Conservation (phyloP, 2,888 invertebrate genomes). For the Tricholauxania praeusta region DNA sequence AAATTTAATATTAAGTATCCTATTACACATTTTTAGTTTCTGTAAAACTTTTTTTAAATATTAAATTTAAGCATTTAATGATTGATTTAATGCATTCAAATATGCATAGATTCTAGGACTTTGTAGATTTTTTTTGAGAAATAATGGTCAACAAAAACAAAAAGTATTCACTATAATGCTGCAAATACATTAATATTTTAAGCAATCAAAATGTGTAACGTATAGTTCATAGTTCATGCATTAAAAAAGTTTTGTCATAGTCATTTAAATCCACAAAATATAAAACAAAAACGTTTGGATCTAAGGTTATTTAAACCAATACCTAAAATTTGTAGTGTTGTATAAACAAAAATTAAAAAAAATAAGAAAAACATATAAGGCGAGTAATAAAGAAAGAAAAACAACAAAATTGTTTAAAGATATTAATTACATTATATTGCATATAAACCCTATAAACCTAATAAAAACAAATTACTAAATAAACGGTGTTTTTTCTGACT, state of each 20-base stretch:
- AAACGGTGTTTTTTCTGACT: neutral
- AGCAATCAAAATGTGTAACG: too few species aligned
- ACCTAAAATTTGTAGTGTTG: conserved; percentile 15
- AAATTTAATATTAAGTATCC: neutral
- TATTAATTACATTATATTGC: conserved; percentile 24
- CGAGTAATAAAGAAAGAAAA: neutral
- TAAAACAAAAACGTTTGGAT: neutral
- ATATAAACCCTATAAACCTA: conserved; percentile 25
- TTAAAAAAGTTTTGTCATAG: too few species aligned
- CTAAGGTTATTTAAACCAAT: neutral
- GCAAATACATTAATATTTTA: too few species aligned
- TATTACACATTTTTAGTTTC: neutral
- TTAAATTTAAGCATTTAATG: conserved; percentile 18
- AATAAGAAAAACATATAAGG: neutral
- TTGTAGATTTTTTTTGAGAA: conserved; percentile 7
- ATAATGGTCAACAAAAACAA: too few species aligned
- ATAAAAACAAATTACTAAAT: conserved; percentile 12
- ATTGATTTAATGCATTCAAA: conserved; percentile 12
- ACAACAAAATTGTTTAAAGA: conserved; percentile 12
- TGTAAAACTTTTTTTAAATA: conserved; percentile 13
- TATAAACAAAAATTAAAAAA: conserved; percentile 12
- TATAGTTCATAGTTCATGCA: too few species aligned
- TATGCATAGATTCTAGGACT: conserved; percentile 12
- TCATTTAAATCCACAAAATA: too few species aligned
- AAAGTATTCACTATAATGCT: too few species aligned